Evolutionary conservation across 2,797 vertebrate species (phyloP).

Genomic region (Sylvilagus floridanus): DNA sequence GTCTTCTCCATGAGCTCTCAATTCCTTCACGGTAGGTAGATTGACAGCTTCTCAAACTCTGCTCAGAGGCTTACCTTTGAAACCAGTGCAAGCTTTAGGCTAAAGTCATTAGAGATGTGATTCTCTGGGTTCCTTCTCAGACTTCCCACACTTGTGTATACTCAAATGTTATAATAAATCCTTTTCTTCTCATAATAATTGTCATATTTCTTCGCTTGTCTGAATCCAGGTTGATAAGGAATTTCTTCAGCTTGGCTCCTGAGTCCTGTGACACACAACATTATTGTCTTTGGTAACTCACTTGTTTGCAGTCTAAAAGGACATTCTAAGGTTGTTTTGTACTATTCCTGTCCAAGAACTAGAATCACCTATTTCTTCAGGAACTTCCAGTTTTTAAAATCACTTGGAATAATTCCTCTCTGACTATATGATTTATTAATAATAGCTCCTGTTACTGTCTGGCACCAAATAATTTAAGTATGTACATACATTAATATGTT

Average conservation of each 20-base stretch:
- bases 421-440: slow-evolving; percentile 34
- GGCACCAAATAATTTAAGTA: too few relatives aligned
- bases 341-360: background rate
- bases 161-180: background rate
- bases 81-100: background rate
- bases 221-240: background rate
- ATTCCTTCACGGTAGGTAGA: background rate
- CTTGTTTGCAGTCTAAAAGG: background rate
- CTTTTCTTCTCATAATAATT: background rate
- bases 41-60: background rate
- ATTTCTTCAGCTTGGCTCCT: slow-evolving; percentile 18
- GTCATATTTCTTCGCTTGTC: background rate
- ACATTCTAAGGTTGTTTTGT: background rate
- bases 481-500: too few relatives aligned
- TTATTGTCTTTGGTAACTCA: background rate
- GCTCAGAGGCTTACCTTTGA: background rate
- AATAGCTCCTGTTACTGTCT: background rate
- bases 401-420: slow-evolving; percentile 14
- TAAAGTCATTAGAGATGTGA: background rate
- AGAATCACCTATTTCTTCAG: slow-evolving; percentile 4
- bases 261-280: background rate
- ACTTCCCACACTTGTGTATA: background rate
- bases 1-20: background rate
- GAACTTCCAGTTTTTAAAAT: background rate
- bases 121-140: background rate